Base-by-base conservation (phyloP, 53 echinoderm and acorn worm species). In the Astropecten irregularis region DNA sequence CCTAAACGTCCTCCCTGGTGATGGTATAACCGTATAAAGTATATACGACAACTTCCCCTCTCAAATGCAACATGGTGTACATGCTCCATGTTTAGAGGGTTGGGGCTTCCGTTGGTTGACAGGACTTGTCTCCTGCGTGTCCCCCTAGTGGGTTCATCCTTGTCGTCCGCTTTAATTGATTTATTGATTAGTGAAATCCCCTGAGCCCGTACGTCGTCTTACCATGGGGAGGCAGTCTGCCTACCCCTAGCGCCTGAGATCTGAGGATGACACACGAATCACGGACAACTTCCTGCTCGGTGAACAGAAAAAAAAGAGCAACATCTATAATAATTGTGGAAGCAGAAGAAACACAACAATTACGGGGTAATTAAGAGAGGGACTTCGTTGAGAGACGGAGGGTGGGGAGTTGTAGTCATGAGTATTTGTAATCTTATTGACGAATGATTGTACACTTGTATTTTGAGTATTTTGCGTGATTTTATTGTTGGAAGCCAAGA, bases 131-230 rank as follows among this genome's bases (percentile, higher is more conserved):
- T 48, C 71, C 49, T 51, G 29, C 19, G 1, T 48, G 33, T 5
- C 9, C 19, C 31, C 53, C 52, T 25, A 18, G 2, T 23, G 50
- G 23, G 50, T 18, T 3, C 9, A 9, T 58, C 9, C 28, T 58
- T 58, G 21, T 58, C 59, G 59, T 25, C 34, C 34, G 71, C 50
- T 20, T 25, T 71, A 71, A 71, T 71, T 71, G 52, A 49, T 71
- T 71, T 8, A 71, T 71, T 37, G 51, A n/a, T 51, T 71, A 7
- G 71, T 31, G 71, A 52, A 51, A 32, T 71, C 10, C 34, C 53
- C 71, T 21, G 9, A 23, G n/a, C 40, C 16, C 28, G 18, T 30
- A 8, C 7, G 0, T 47, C 6, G 19, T 48, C 69, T 31, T 21
- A 8, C 19, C 20, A 26, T 68, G 18, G 51, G 52, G 36, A 37